Conservation (phyloP, 2,888 invertebrate genomes). For the Altica lythri region DNA sequence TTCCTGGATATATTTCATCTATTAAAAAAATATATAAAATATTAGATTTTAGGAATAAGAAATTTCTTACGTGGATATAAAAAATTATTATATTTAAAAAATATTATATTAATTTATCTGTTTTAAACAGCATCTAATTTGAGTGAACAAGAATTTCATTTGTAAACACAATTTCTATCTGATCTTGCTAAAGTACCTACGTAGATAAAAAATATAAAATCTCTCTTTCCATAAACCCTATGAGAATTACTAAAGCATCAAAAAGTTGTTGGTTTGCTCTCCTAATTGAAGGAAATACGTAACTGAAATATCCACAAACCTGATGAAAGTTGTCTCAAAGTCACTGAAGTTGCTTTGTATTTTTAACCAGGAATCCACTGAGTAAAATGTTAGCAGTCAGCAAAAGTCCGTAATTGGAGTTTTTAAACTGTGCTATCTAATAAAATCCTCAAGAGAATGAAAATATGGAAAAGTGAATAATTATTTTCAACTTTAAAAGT, state of each 20-base stretch:
- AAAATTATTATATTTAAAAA: too few relatives aligned
- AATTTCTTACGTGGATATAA: too few relatives aligned
- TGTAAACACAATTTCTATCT: too few relatives aligned
- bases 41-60: too few relatives aligned
- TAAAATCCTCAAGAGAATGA: slow-evolving; percentile 21
- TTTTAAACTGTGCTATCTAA: slow-evolving; percentile 21
- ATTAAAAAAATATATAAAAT: too few relatives aligned
- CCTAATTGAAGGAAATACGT: slow-evolving; percentile 18
- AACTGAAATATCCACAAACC: slow-evolving; percentile 16
- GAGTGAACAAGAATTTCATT: too few relatives aligned
- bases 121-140: too few relatives aligned
- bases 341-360: slow-evolving; percentile 18
- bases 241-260: not conserved
- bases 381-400: slow-evolving; percentile 24
- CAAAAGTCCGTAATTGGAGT: slow-evolving; percentile 24
- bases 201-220: too few relatives aligned
- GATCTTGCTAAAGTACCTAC: too few relatives aligned
- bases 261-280: slow-evolving; percentile 13
- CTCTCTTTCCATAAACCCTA: too few relatives aligned
- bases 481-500: slow-evolving; percentile 17
- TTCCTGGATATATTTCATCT: too few relatives aligned
- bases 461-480: slow-evolving; percentile 22
- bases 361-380: slow-evolving; percentile 17
- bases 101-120: too few relatives aligned
- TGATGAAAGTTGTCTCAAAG: slow-evolving; percentile 15